These are phyloP conservation scores for Philotrypesis tridentata DNA, from an alignment of 1,140 invertebrate species.

Conservation along the genomic window DNA sequence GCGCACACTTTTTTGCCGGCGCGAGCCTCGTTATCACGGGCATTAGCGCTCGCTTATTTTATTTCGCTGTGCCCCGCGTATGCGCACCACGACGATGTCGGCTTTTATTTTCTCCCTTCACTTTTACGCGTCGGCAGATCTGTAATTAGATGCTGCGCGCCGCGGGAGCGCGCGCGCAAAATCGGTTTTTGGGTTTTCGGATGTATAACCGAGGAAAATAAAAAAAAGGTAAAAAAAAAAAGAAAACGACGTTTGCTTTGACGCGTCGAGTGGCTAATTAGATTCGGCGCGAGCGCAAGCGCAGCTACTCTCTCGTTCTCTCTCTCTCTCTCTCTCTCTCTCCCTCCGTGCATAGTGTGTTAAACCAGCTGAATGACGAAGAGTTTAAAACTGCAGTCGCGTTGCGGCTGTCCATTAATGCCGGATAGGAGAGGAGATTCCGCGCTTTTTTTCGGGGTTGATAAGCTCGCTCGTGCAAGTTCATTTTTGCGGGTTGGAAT, in stretches of 20 bases:
- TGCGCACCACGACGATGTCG: no score
- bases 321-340: no score
- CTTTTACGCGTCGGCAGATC: neutral
- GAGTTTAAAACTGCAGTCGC: conserved; percentile 9
- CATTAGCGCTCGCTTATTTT: neutral
- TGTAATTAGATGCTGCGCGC: conserved; percentile 38
- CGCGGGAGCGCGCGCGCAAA: neutral
- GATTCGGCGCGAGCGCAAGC: neutral
- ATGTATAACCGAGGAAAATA: no score
- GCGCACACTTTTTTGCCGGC: neutral
- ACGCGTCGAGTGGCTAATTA: conserved; percentile 15
- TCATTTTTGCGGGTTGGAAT: neutral
- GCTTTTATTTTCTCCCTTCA: neutral
- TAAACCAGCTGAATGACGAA: conserved; percentile 20
- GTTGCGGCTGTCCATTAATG: conserved; percentile 1
- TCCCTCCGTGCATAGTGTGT: no score
- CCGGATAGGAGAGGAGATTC: neutral
- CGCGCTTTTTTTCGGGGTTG: neutral
- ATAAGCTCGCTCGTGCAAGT: neutral
- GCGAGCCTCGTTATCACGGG: conserved; percentile 16
- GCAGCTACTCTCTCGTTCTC: no score
- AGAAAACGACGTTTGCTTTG: conserved; percentile 3
- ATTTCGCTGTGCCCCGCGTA: neutral
- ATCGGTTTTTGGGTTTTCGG: conserved; percentile 5
- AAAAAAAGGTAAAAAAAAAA: no score